Evolutionary conservation across 2,797 vertebrate species (phyloP).

Genomic region (Danio aesculapii): DNA sequence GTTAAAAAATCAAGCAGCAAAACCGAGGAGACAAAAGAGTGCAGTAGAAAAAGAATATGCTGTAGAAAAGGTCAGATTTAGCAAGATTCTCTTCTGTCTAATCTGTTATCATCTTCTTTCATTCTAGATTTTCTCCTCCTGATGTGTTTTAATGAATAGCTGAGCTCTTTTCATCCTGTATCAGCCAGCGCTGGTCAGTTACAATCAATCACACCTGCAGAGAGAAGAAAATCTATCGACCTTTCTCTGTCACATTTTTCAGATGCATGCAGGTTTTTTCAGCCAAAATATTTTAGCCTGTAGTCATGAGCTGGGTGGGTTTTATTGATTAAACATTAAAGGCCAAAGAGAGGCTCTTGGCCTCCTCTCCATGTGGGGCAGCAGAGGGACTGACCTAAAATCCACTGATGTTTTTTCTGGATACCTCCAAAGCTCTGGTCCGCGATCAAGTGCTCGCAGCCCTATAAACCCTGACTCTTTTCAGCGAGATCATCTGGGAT

Average conservation of each 20-base stretch:
- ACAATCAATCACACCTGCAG: conserved; percentile 65
- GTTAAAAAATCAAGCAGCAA: conserved; percentile 16
- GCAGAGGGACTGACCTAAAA: conserved; percentile 66
- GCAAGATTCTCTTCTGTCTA: conserved; percentile 40
- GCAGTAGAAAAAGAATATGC: background rate
- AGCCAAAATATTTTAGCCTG: conserved; percentile 67
- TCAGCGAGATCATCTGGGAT: conserved; percentile 32
- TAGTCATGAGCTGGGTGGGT: conserved; percentile 63
- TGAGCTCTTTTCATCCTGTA: conserved; percentile 48
- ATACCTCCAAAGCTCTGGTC: conserved; percentile 58
- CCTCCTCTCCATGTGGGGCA: conserved; percentile 59
- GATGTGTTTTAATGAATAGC: conserved; percentile 64
- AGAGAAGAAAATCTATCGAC: conserved; percentile 68
- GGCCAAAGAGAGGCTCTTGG: conserved; percentile 64
- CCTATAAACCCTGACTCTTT: conserved; percentile 39
- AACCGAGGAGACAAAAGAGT: background rate
- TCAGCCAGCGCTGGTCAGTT: conserved; percentile 58
- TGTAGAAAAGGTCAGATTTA: conserved; percentile 47
- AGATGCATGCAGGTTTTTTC: conserved; percentile 67
- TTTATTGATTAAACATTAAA: conserved; percentile 79
- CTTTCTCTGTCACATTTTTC: conserved; percentile 63
- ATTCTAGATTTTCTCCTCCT: conserved; percentile 63
- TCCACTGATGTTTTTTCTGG: conserved; percentile 56
- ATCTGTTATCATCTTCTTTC: conserved; percentile 65
- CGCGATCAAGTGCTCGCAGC: conserved; percentile 36